Conservation (phyloP, 2,888 invertebrate genomes). For the Xanthorhoe designata region DNA sequence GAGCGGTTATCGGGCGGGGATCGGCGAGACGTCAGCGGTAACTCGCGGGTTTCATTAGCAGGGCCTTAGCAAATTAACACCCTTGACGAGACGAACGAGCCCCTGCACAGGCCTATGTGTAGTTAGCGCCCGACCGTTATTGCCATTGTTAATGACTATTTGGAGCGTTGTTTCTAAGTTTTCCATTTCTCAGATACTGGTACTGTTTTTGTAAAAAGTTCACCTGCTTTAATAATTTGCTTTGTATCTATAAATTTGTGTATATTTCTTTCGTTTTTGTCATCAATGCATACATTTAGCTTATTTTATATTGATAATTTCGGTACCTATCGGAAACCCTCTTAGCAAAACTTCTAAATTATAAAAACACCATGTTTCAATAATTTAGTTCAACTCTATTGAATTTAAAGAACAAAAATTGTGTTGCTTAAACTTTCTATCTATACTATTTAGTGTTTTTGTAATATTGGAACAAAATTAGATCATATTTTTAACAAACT, state of each 20-base stretch:
- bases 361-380: no score
- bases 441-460: no score
- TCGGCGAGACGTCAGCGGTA: constrained; percentile 71
- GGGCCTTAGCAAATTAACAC: constrained; percentile 82
- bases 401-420: no score
- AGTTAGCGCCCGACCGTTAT: constrained; percentile 54
- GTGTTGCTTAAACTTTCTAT: no score
- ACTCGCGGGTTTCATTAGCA: constrained; percentile 81
- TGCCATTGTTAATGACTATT: constrained; percentile 67
- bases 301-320: no score
- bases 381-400: no score
- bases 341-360: neutral
- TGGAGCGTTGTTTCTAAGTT: constrained; percentile 48
- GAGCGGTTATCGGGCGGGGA: constrained; percentile 73
- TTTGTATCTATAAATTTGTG: no score
- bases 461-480: neutral
- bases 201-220: neutral
- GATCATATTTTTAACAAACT: neutral
- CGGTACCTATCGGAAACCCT: no score
- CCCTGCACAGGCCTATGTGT: constrained; percentile 47
- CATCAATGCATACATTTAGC: no score
- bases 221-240: neutral
- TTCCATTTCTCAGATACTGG: constrained; percentile 12
- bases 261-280: no score
- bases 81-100: constrained; percentile 68